Conservation (phyloP, 2,797 vertebrate genomes). For the Artibeus lituratus region DNA sequence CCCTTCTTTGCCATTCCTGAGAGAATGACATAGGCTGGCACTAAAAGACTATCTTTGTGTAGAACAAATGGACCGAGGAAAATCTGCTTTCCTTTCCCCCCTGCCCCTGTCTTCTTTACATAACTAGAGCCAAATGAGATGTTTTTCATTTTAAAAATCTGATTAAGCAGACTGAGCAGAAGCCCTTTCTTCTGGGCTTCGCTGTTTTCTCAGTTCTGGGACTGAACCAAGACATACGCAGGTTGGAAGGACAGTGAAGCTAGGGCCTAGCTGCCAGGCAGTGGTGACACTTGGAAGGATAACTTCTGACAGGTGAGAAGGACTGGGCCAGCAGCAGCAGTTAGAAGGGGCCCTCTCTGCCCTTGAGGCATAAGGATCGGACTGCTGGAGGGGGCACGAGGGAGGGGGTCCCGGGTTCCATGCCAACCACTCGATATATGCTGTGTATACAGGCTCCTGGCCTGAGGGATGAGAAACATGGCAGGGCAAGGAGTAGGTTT, state of each 20-base stretch:
- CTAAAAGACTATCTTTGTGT: slow-evolving; percentile 81
- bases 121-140: slow-evolving; percentile 69
- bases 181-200: slow-evolving; percentile 22
- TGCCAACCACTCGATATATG: accelerated
- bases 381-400: not conserved
- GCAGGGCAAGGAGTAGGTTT: not conserved
- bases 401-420: not conserved
- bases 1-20: slow-evolving; percentile 75
- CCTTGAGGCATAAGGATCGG: not conserved
- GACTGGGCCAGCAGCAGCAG: not conserved
- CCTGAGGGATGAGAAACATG: not conserved
- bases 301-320: not conserved
- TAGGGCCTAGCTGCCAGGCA: not conserved
- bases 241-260: not conserved
- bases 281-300: not conserved
- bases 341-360: not conserved
- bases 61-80: slow-evolving; percentile 80
- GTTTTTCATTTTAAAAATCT: slow-evolving; percentile 62
- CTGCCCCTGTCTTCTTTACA: slow-evolving; percentile 62
- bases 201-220: not conserved
- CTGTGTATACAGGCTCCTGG: not conserved
- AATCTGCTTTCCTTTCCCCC: slow-evolving; percentile 76
- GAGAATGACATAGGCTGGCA: slow-evolving; percentile 69
- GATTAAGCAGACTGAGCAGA: slow-evolving; percentile 52
- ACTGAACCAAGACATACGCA: not conserved